Percentiles rank a stretch among this genome's conserved stretches.
phyloP scores from a whole-genome alignment of 2,888 invertebrate genomes.

The Apodemia mormo region DNA sequence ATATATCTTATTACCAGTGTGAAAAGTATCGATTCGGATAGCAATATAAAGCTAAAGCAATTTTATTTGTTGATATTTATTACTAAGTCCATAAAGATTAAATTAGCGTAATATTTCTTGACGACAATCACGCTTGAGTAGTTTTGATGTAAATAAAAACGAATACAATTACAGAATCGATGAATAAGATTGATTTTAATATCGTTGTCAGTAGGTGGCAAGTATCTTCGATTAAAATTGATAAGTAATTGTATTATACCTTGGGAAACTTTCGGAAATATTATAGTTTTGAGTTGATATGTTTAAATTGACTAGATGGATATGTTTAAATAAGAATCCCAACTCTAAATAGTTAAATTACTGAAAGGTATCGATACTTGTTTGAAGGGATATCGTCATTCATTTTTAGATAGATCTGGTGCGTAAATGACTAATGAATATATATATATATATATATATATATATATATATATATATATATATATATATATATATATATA shows the following conservation, averaged over 20 bases:
- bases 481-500: too few relatives aligned
- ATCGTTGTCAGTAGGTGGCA: conserved; percentile 23
- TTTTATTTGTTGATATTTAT: conserved; percentile 23
- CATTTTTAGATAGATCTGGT: too few relatives aligned
- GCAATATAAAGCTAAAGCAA: neutral
- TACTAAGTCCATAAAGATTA: fast-evolving
- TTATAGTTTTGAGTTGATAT: too few relatives aligned
- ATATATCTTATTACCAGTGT: neutral
- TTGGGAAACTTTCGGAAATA: neutral
- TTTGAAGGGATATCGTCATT: too few relatives aligned
- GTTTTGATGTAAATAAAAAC: conserved; percentile 21
- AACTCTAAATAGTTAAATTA: too few relatives aligned
- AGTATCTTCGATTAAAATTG: neutral
- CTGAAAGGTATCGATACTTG: too few relatives aligned
- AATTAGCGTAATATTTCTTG: conserved; percentile 25
- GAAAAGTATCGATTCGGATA: neutral
- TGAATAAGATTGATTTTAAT: conserved; percentile 25
- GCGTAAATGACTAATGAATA: too few relatives aligned
- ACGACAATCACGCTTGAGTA: conserved; percentile 21
- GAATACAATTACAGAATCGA: conserved; percentile 17
- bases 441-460: too few relatives aligned
- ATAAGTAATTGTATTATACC: conserved; percentile 13
- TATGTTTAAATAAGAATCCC: too few relatives aligned
- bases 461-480: too few relatives aligned
- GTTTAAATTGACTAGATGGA: too few relatives aligned